These are phyloP conservation scores for Nerophis ophidion DNA, from an alignment of 2,113 vertebrate species.

Conservation along the genomic window DNA sequence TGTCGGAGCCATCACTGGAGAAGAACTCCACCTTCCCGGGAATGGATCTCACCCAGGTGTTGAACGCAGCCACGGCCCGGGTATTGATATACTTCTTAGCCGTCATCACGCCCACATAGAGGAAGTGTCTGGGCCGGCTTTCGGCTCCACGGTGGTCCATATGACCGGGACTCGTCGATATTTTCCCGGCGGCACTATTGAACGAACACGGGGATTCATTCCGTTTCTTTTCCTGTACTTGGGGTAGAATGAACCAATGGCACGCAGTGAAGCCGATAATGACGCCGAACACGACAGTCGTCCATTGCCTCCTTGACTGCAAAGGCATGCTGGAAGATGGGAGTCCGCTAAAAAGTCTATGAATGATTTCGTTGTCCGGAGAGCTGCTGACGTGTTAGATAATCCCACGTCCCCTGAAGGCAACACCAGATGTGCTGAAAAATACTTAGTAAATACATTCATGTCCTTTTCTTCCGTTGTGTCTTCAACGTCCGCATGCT, in stretches of 20 bases:
- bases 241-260: constrained; percentile 47
- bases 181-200: constrained; percentile 19
- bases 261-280: constrained; percentile 47
- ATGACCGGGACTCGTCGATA: neutral
- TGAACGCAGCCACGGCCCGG: constrained; percentile 39
- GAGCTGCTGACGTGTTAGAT: constrained; percentile 36
- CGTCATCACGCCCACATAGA: constrained; percentile 54
- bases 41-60: constrained; percentile 34
- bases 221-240: constrained; percentile 34
- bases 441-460: too few species aligned
- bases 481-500: neutral
- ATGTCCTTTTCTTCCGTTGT: neutral
- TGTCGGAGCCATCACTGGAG: constrained; percentile 19
- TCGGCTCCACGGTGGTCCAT: neutral
- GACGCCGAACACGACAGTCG: constrained; percentile 36
- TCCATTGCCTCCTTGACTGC: constrained; percentile 41
- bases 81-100: constrained; percentile 44
- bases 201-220: constrained; percentile 28
- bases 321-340: constrained; percentile 25
- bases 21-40: constrained; percentile 49
- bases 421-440: too few species aligned
- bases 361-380: constrained; percentile 32
- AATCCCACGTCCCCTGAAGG: too few species aligned
- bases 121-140: constrained; percentile 18
- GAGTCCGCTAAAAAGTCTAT: neutral